These are phyloP conservation scores for Protobothrops flavoviridis DNA, from an alignment of 2,113 vertebrate species.

Conservation along the genomic window DNA sequence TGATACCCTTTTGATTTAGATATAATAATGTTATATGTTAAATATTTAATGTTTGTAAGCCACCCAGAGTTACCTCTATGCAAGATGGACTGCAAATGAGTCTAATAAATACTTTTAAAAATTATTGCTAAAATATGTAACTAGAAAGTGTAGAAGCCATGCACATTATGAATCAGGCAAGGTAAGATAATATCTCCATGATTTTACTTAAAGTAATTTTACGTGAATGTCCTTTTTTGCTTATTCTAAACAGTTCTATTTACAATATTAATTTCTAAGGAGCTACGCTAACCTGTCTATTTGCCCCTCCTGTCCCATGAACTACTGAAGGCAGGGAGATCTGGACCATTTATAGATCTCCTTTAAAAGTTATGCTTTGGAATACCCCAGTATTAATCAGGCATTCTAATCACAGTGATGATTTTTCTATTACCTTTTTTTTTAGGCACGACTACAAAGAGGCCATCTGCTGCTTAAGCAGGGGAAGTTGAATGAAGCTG, in stretches of 20 bases:
- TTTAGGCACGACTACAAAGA: slow-evolving; percentile 92
- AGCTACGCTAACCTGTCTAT: background rate
- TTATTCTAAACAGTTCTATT: slow-evolving; percentile 23
- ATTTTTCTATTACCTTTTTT: background rate
- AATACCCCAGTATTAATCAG: background rate
- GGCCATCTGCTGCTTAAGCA: slow-evolving; percentile 93
- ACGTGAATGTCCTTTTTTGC: background rate
- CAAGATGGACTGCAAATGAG: background rate
- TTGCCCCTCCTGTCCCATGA: background rate
- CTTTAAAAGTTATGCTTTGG: background rate
- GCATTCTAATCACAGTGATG: background rate
- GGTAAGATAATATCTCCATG: background rate
- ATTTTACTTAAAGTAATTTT: background rate
- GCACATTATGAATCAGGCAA: too few relatives aligned
- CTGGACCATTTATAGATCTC: too few relatives aligned
- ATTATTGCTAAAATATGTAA: background rate
- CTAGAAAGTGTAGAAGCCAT: background rate
- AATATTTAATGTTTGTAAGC: too few relatives aligned
- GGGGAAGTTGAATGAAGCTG: slow-evolving; percentile 92
- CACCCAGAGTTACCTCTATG: too few relatives aligned
- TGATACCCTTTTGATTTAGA: background rate
- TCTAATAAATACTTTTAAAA: background rate
- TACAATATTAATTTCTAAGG: background rate
- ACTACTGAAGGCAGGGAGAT: background rate
- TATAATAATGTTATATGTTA: too few relatives aligned